Evolutionary conservation across 2,797 vertebrate genomes (phyloP).

Genomic region (Mionectes olivaceus): DNA sequence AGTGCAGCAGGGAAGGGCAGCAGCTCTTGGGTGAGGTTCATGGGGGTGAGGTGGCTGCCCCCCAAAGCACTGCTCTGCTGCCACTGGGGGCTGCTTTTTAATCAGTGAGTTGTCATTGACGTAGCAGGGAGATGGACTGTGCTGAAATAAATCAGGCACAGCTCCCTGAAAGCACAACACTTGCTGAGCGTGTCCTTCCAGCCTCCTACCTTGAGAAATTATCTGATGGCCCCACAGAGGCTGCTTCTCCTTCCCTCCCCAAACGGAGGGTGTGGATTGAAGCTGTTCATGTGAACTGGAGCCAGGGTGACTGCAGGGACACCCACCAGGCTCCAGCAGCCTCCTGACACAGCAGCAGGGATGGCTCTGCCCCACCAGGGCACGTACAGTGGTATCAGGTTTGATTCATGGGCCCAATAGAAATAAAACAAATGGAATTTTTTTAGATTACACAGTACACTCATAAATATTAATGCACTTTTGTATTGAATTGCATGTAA

Average conservation of each 20-base stretch:
- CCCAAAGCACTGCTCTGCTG: not conserved
- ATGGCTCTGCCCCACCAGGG: not conserved
- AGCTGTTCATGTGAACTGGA: not conserved
- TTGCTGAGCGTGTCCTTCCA: not conserved
- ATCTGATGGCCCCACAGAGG: not conserved
- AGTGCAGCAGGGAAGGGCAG: not conserved
- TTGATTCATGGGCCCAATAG: slow-evolving; percentile 73
- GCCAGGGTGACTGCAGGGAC: slow-evolving; percentile 14
- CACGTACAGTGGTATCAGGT: not conserved
- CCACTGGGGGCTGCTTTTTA: not conserved
- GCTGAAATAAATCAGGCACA: not conserved
- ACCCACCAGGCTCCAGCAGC: slow-evolving; percentile 1
- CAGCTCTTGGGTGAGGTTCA: not conserved
- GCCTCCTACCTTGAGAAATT: not conserved
- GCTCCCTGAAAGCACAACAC: not conserved
- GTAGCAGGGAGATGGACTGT: not conserved
- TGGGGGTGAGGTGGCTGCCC: not conserved
- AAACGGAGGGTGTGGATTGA: not conserved
- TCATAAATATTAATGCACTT: slow-evolving; percentile 78
- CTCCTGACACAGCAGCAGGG: slow-evolving; percentile 37
- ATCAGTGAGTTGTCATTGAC: not conserved
- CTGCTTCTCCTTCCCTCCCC: not conserved
- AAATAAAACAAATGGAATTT: slow-evolving; percentile 72
- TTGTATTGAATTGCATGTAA: slow-evolving; percentile 68
- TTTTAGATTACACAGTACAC: slow-evolving; percentile 61